phyloP scores from a whole-genome alignment of 2,797 vertebrate genomes.

The Apodemus agrarius region DNA sequence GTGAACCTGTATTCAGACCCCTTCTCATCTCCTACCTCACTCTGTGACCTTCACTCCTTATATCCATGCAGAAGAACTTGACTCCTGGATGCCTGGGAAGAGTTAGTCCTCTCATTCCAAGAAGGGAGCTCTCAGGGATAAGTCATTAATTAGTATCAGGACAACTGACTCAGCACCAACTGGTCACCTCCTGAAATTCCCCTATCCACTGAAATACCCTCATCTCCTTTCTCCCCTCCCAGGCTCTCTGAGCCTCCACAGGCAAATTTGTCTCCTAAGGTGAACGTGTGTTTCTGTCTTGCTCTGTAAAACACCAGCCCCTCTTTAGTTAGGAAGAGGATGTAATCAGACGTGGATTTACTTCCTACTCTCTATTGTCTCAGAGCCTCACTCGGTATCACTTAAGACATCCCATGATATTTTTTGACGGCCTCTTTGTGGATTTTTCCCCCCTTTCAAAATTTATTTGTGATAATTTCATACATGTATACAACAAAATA shows the following conservation, averaged over 20 bases:
- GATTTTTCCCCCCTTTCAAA: neutral
- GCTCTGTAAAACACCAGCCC: neutral
- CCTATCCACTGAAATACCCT: neutral
- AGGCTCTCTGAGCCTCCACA: neutral
- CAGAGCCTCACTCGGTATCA: neutral
- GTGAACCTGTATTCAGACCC: neutral
- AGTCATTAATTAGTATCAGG: neutral
- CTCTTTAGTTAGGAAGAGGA: neutral
- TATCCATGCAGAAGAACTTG: neutral
- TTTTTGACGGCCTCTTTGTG: constrained; percentile 16
- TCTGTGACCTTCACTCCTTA: neutral
- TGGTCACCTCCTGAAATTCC: neutral
- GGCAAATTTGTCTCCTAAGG: neutral
- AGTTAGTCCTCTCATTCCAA: neutral
- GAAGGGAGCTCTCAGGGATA: neutral
- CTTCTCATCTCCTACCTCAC: neutral
- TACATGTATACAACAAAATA: neutral
- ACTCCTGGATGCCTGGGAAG: neutral
- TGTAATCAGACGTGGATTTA: neutral
- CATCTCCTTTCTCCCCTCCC: neutral
- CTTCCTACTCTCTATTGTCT: neutral
- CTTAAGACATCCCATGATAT: neutral
- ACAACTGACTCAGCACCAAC: neutral
- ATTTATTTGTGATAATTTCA: neutral
- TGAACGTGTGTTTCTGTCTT: neutral